A percentile compares a stretch with the other conserved stretches of the same genome.
phyloP scores from a whole-genome alignment of 2,797 vertebrate genomes.

The Brachyrhaphis roseni region DNA sequence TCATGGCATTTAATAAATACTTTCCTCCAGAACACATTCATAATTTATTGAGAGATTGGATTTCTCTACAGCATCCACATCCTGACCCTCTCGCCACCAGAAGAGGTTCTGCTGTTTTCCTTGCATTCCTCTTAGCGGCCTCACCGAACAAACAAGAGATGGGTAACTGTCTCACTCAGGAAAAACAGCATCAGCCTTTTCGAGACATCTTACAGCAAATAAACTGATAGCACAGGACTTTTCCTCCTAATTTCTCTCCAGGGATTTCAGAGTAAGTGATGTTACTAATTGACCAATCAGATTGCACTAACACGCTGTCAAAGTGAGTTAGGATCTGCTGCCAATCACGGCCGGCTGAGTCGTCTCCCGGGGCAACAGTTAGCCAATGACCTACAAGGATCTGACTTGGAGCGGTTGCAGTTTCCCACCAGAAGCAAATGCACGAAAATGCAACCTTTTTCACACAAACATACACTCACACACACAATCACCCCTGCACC shows the following conservation, averaged over 20 bases:
- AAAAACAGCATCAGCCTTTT: conserved; percentile 8
- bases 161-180: conserved; percentile 4
- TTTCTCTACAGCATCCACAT: conserved; percentile 44
- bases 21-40: conserved; percentile 70
- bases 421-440: conserved; percentile 63
- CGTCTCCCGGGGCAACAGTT: conserved; percentile 79
- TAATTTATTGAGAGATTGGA: conserved; percentile 71
- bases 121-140: conserved; percentile 12
- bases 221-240: conserved; percentile 19
- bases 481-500: conserved; percentile 12
- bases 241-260: conserved; percentile 25
- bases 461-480: conserved; percentile 5
- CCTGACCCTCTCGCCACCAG: conserved; percentile 2
- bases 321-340: conserved; percentile 70
- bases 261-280: conserved; percentile 66
- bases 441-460: conserved; percentile 32
- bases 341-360: conserved; percentile 70
- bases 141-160: not conserved
- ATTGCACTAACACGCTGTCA: conserved; percentile 82
- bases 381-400: conserved; percentile 81
- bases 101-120: conserved; percentile 1
- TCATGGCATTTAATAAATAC: conserved; percentile 73
- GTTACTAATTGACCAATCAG: conserved; percentile 82
- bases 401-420: conserved; percentile 57
- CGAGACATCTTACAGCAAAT: conserved; percentile 22